phyloP scores from a whole-genome alignment of 2,113 vertebrate species.

The Erpornis zantholeuca region DNA sequence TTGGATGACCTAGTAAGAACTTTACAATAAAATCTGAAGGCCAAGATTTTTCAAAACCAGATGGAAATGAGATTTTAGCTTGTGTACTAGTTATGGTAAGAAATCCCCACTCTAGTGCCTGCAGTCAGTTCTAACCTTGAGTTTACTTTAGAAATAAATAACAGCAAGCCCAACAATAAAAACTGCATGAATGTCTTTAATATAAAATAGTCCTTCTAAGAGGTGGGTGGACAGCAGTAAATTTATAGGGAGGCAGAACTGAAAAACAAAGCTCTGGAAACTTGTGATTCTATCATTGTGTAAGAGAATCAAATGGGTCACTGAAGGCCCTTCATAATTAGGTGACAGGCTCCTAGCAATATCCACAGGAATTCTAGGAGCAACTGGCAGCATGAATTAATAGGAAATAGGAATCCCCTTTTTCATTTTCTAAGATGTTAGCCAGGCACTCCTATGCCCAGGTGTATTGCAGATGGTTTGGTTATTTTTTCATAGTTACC shows the following conservation, averaged over 20 bases:
- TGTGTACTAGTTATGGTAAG: not conserved
- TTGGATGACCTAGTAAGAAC: not conserved
- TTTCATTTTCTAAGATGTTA: slow-evolving; percentile 34
- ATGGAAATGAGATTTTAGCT: not conserved
- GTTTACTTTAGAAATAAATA: slow-evolving; percentile 52
- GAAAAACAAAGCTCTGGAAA: not conserved
- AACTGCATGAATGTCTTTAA: not conserved
- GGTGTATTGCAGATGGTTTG: not conserved
- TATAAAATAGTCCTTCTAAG: not conserved
- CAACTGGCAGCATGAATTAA: slow-evolving; percentile 19
- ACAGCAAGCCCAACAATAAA: slow-evolving; percentile 38
- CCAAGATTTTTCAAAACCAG: not conserved
- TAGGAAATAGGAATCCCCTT: slow-evolving; percentile 20
- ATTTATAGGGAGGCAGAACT: not conserved
- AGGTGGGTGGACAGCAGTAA: not conserved
- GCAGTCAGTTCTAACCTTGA: slow-evolving; percentile 59
- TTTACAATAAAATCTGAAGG: not conserved
- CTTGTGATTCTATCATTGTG: not conserved
- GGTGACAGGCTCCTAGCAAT: not conserved
- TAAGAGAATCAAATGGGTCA: not conserved
- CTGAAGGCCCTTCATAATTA: slow-evolving; percentile 45
- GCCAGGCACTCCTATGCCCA: not conserved
- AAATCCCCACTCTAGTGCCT: not conserved
- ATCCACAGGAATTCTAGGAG: slow-evolving; percentile 49
- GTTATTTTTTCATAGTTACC: not conserved